Percentiles rank a stretch among this genome's conserved stretches.
These are phyloP conservation scores for Philotrypesis tridentata DNA, from an alignment of 1,140 invertebrate species.

Conservation along the genomic window DNA sequence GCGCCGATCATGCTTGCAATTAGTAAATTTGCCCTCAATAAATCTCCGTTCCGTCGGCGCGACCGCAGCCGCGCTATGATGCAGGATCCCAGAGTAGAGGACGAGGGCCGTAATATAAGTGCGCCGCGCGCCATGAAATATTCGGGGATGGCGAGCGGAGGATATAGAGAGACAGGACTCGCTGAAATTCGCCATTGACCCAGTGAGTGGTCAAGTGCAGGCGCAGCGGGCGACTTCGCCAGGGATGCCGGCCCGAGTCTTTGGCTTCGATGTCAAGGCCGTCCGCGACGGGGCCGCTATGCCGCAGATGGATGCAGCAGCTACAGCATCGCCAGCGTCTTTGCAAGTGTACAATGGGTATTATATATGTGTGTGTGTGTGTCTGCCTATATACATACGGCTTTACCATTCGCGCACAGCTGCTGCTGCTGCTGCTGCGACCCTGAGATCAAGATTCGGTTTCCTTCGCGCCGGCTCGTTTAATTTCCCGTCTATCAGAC, in stretches of 20 bases:
- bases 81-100: no score
- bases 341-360: constrained; percentile 82
- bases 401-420: no score
- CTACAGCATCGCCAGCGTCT: constrained; percentile 88
- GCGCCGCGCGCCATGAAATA: constrained; percentile 85
- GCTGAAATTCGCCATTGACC: constrained; percentile 84
- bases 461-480: no score
- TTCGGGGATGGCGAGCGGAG: constrained; percentile 70
- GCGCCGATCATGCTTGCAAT: no score
- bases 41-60: no score
- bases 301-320: constrained; percentile 85
- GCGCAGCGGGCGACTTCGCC: constrained; percentile 79
- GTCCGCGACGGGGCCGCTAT: constrained; percentile 84
- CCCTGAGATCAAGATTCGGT: no score
- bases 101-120: constrained; percentile 83
- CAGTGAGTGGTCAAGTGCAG: constrained; percentile 82
- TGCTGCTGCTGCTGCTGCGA: background rate
- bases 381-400: no score
- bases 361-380: no score
- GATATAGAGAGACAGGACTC: no score
- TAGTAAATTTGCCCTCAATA: no score
- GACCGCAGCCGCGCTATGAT: no score
- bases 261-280: constrained; percentile 91
- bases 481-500: constrained; percentile 16
- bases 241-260: constrained; percentile 84